Percentiles rank a stretch among this genome's conserved stretches.
Conservation (phyloP, 2,113 vertebrate genomes). For the Limanda limanda region DNA sequence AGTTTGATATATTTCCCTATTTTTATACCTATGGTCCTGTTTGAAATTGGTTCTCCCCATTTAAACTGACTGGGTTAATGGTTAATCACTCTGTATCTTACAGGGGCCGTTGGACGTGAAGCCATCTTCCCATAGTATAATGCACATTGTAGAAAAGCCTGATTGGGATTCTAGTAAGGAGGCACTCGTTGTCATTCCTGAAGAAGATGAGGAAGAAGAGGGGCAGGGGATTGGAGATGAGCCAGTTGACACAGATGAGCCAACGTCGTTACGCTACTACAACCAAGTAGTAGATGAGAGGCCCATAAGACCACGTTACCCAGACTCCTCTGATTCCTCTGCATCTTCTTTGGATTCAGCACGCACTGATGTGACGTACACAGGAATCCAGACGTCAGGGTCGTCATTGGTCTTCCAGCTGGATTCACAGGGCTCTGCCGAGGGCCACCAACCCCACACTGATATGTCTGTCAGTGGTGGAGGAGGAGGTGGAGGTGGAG, state of each 20-base stretch:
- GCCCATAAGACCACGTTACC: constrained; percentile 70
- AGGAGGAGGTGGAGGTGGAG: constrained; percentile 33
- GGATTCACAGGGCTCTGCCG: constrained; percentile 78
- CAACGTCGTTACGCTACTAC: constrained; percentile 86
- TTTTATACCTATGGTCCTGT: too few relatives aligned
- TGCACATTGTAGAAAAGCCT: constrained; percentile 90
- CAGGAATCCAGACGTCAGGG: constrained; percentile 90
- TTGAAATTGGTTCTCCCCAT: background rate
- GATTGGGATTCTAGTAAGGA: constrained; percentile 81
- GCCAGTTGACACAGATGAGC: constrained; percentile 83
- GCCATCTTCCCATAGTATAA: constrained; percentile 88
- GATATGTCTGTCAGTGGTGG: constrained; percentile 44
- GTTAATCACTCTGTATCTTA: constrained; percentile 10
- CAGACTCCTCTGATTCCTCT: constrained; percentile 83
- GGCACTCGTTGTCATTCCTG: constrained; percentile 86
- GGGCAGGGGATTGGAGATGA: constrained; percentile 74
- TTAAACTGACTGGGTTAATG: background rate
- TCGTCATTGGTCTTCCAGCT: constrained; percentile 65
- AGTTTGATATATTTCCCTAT: too few relatives aligned
- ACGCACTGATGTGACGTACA: constrained; percentile 90
- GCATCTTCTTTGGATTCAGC: constrained; percentile 81
- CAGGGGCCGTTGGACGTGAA: constrained; percentile 86
- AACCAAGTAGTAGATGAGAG: constrained; percentile 90
- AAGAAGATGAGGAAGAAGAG: constrained; percentile 77
- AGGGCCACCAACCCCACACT: constrained; percentile 40